phyloP scores from a whole-genome alignment of 2,113 vertebrate genomes.

The zebrafish (Danio rerio) region GRCz12tu NC_133181.1:21751501-21752000 shows the following conservation, averaged over 20 bases:
- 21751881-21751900: too few relatives aligned
- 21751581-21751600: neutral
- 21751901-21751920: too few relatives aligned
- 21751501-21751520: too few relatives aligned
- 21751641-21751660: neutral
- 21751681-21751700: neutral
- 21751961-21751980: too few relatives aligned
- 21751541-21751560: neutral
- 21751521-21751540: too few relatives aligned
- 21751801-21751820: neutral
- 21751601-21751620: neutral
- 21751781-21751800: neutral
- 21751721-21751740: neutral
- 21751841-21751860: too few relatives aligned
- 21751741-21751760: neutral
- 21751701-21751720: neutral
- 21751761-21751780: neutral
- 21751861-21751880: neutral
- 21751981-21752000: too few relatives aligned
- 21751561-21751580: neutral
- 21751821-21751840: neutral
- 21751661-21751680: neutral
- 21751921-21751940: too few relatives aligned
- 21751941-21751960: too few relatives aligned
- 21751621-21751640: neutral